Base-by-base conservation (phyloP, 2,888 invertebrate genomes). In the Ormyrus nitidulus region DNA sequence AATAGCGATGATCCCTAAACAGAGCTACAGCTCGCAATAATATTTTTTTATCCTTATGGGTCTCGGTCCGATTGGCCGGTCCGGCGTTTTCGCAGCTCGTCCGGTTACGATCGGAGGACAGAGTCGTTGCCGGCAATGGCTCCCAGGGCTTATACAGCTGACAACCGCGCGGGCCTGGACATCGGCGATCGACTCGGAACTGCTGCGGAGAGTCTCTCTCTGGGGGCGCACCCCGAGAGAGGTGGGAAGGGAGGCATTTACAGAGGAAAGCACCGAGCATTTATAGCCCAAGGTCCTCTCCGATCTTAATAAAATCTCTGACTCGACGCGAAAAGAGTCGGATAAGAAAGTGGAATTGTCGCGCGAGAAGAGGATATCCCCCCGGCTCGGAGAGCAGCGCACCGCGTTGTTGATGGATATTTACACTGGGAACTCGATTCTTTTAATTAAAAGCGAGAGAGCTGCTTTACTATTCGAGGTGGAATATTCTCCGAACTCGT, bases 261-360 rank as follows among this genome's bases (percentile, higher is more conserved):
- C 72, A 79, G 72, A 49, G 64, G 73, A 77, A 85, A 86, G 84
- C 87, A 85, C 85, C 86, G 86, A 87, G 86, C 88, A 85, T 90
- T 90, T 89, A 90, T 88, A 84, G 87, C 88, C 85, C 81, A 77
- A 83, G 86, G 87, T 86, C 83, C 83, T 59, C 81, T 81, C 59
- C 85, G 88, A 89, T 90, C 90, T 89, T 88, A 90, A 90, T 89
- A 89, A 89, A 90, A 89, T 89, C 89, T 88, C 84, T 80, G 83
- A 76, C 61, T 71, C 72, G 64, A 53, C 58, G 44, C 11, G 51
- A 11, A 34, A 34, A 34, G 44, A 10, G 56, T 44, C 19, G 76
- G 79, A 81, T 81, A 77, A 77, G 77, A 70, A 56, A 65, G 19
- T 44, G 10, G 56, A 46, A 79, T 61, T 34, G 59, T 11, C 46